Evolutionary conservation across 2,113 vertebrate genomes (phyloP).

Genomic region (Tenebrosternarchus preto): DNA sequence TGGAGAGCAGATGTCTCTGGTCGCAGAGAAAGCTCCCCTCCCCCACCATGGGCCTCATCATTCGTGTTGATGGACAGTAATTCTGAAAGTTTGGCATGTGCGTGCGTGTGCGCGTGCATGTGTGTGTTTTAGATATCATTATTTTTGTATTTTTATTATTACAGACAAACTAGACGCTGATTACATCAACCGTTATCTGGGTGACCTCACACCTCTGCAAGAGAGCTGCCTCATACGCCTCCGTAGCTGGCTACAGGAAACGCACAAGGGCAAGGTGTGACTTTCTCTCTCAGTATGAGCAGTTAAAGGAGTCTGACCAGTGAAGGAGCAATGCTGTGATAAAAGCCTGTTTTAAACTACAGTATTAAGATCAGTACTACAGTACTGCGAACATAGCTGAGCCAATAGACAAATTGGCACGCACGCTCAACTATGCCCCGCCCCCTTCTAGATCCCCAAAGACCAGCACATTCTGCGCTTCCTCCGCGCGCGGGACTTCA

Average conservation of each 20-base stretch:
- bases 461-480: conserved; percentile 96
- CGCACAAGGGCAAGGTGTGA: conserved; percentile 91
- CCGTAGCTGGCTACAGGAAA: conserved; percentile 94
- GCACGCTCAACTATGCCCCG: no score
- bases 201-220: conserved; percentile 92
- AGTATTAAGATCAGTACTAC: no score
- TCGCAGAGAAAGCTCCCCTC: no score
- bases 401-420: no score
- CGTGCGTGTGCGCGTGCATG: conserved; percentile 4
- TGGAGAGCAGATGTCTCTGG: no score
- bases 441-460: conserved; percentile 84
- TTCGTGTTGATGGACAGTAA: no score
- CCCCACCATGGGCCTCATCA: no score
- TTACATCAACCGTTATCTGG: conserved; percentile 94
- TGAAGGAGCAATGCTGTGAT: not conserved
- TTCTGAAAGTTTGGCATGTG: not conserved
- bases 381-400: no score
- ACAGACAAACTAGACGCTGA: conserved; percentile 93
- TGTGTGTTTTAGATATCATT: conserved; percentile 15
- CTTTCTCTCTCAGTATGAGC: no score
- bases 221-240: conserved; percentile 96
- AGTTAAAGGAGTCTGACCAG: not conserved
- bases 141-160: conserved; percentile 43
- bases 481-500: conserved; percentile 90
- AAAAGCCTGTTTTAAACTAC: not conserved